Conservation (phyloP, 2,888 invertebrate species). For the Drosophila koepferae region DNA sequence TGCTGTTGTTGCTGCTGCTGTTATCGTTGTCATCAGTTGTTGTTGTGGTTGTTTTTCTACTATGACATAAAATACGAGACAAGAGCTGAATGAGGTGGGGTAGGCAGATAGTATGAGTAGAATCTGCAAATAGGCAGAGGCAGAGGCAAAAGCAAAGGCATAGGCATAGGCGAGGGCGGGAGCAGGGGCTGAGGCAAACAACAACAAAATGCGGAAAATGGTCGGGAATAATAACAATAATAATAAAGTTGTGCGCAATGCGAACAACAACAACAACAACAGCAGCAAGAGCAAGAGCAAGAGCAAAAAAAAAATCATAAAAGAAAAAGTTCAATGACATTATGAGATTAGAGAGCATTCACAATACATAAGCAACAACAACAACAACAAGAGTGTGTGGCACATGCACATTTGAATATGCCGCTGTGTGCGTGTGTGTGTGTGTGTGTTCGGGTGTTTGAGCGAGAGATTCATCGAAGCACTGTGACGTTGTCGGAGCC, state of each 20-base stretch:
- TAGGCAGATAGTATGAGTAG: constrained; percentile 28
- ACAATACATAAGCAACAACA: constrained; percentile 47
- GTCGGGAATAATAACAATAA: constrained; percentile 39
- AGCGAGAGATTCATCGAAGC: constrained; percentile 57
- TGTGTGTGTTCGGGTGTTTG: constrained; percentile 19
- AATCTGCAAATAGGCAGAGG: constrained; percentile 51
- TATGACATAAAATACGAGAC: constrained; percentile 68
- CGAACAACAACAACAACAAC: constrained; percentile 32
- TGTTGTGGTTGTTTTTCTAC: constrained; percentile 52
- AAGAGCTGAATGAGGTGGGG: constrained; percentile 22
- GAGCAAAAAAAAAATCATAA: constrained; percentile 5
- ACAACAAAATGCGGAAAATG: constrained; percentile 58
- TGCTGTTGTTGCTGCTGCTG: constrained; percentile 34
- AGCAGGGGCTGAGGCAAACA: constrained; percentile 11
- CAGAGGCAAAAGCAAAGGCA: neutral
- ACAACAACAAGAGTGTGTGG: constrained; percentile 27
- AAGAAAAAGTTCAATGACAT: constrained; percentile 75
- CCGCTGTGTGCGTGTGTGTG: constrained; percentile 13
- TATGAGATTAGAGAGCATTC: constrained; percentile 77
- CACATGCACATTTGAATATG: constrained; percentile 73
- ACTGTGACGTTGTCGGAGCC: constrained; percentile 35
- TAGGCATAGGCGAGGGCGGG: neutral
- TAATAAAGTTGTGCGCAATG: constrained; percentile 62
- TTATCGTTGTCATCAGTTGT: constrained; percentile 70
- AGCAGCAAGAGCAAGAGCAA: neutral